Evolutionary conservation across 2,888 invertebrate species (phyloP), one percentile per base, ranked within the genome.

Genomic region (Shargacucullia verbasci): DNA sequence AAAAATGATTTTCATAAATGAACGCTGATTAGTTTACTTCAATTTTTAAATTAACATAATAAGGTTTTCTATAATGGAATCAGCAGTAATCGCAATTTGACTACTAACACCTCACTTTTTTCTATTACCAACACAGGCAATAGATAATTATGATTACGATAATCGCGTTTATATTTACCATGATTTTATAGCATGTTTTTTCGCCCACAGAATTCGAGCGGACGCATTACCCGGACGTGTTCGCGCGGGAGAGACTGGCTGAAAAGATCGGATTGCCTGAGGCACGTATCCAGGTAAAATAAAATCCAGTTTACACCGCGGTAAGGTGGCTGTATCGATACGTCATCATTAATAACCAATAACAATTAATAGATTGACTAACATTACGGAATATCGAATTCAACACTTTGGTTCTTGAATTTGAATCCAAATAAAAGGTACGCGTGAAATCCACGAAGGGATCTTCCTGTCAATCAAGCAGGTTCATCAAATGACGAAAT

Each of bases 251-350:
- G 93, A 95, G 98, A 93, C 96, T 99, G 89, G 99, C 99, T 73
- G 98, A 97, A 95, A 98, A 98, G 96, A 99, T 99, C 94, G 98
- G 98, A 95, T 97, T 99, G 94, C 99, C 98, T 94, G 99, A 99
- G 97, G 99, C 99, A 95, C 97, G 99, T 96, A 99, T 99, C 96
- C 99, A 99, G 98, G 99, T 98, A 96, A 96, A 96, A 96, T 95
- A 95, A 94, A 89, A 84, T 91, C 91, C 91, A 92, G 87, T 90
- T 91, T 91, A 87, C 86, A 86, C 81, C 84, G 83, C 82, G 89
- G 90, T 89, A 84, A 90, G 89, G 86, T 86, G 88, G 85, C 85
- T 85, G 82, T 85, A 81, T 80, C 78, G 75, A 79, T 79, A 69
- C 65, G 71, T 61, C 64, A 71, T 73, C 65, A 58, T 29, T 29